Evolutionary conservation across 2,113 vertebrate species (phyloP).

Genomic region (Thunnus maccoyii): DNA sequence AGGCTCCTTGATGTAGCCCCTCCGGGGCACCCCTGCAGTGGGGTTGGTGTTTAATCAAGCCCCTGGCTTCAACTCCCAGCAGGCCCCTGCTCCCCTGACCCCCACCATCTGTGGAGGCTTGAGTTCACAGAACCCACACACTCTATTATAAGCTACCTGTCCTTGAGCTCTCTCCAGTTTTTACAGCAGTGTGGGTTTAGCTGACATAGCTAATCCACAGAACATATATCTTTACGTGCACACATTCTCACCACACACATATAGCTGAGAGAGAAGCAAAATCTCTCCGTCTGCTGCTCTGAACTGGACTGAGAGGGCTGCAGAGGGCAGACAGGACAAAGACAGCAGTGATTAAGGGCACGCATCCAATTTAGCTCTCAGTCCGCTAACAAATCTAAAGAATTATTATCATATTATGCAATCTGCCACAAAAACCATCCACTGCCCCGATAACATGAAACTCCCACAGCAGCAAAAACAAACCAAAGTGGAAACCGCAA

Average conservation of each 20-base stretch:
- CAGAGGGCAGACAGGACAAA: constrained; percentile 26
- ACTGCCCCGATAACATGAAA: constrained; percentile 22
- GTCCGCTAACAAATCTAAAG: constrained; percentile 28
- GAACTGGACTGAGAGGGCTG: constrained; percentile 9
- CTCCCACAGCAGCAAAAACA: constrained; percentile 33
- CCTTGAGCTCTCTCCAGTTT: constrained; percentile 55
- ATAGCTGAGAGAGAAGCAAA: neutral
- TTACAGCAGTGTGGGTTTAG: constrained; percentile 38
- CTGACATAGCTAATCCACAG: constrained; percentile 56
- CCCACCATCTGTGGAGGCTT: constrained; percentile 70
- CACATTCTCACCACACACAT: constrained; percentile 14
- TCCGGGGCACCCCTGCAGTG: constrained; percentile 52
- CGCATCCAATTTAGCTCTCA: constrained; percentile 56
- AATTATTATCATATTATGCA: constrained; percentile 22
- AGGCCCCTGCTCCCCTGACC: constrained; percentile 66
- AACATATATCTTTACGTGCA: constrained; percentile 11
- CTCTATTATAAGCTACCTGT: constrained; percentile 74
- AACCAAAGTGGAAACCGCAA: constrained; percentile 41
- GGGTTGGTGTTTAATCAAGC: constrained; percentile 80
- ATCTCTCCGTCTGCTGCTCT: neutral
- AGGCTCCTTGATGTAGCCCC: constrained; percentile 65
- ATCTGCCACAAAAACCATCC: constrained; percentile 32
- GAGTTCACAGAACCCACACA: constrained; percentile 37
- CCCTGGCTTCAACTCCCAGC: constrained; percentile 71
- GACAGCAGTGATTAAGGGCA: constrained; percentile 41